Base-by-base conservation (phyloP, 2,797 vertebrate genomes). In the Myoxocephalus aenaeus region DNA sequence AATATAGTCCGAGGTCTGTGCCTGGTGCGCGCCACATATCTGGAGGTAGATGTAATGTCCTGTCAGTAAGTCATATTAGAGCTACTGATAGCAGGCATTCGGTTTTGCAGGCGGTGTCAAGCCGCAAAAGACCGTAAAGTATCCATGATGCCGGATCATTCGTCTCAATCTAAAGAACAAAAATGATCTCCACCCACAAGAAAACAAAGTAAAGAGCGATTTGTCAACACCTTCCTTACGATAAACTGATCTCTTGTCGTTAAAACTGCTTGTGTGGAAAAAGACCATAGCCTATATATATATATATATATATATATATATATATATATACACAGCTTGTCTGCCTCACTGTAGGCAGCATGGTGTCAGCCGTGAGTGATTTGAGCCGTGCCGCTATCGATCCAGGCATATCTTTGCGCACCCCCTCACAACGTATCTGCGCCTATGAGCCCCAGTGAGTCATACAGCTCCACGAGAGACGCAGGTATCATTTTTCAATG, bases 401-500 rank as follows among this genome's bases (percentile, higher is more conserved):
- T 92, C 83, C 59, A 57, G 67, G 66, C 86, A 48, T 80, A 85
- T 81, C 78, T 82, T 75, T 82, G 73, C 32, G 25, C 69, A 65
- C 44, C 76, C 74, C 75, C 81, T 80, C 80, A 67, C 80, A 83
- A 85, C 72, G 69, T 82, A 86, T 87, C 87, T 71, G 80, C 66
- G 77, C 79, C 86, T 77, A 64, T 80, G 76, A 92, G 83, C 65
- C 76, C 71, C 3, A 48, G 90, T 87, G 86, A 92, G 85, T 90
- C 88, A 71, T 84, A 83, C n/a, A 82, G 86, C 85, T 92, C 81
- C 84, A 83, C 69, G 84, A 87, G 82, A 90, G 79, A 63, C 80
- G 71, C 68, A 76, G 80, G 83, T 91, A 91, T 87, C 79, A 81
- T 89, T 88, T 89, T 80, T 88, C 88, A 90, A 91, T 91, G 91